A percentile compares a stretch with the other conserved stretches of the same genome.
Conservation (phyloP, 2,797 vertebrate genomes). For the Oreochromis grahami region DNA sequence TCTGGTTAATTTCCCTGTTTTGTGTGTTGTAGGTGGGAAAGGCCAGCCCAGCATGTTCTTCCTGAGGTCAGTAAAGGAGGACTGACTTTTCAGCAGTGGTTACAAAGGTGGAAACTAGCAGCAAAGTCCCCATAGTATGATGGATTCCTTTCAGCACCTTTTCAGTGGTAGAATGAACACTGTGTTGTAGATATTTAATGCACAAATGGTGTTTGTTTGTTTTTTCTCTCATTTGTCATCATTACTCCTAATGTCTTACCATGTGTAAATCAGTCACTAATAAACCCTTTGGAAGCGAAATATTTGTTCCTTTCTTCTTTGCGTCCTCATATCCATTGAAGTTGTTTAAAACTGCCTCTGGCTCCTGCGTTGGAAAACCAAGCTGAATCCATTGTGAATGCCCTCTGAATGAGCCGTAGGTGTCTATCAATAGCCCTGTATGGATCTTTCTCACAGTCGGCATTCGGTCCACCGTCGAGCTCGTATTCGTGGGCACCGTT, state of each 20-base stretch:
- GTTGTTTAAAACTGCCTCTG: not conserved
- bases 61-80: slow-evolving; percentile 67
- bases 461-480: not conserved
- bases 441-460: not conserved
- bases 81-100: slow-evolving; percentile 79
- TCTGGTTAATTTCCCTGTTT: not conserved
- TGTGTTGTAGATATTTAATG: not conserved
- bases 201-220: not conserved
- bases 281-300: slow-evolving; percentile 10
- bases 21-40: slow-evolving; percentile 78
- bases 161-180: not conserved
- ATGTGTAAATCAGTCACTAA: not conserved
- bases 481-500: not conserved
- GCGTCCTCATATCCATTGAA: not conserved
- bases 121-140: slow-evolving; percentile 22
- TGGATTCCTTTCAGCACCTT: not conserved
- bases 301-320: not conserved
- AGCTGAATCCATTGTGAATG: not conserved
- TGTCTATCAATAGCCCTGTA: not conserved
- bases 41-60: slow-evolving; percentile 76
- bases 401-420: not conserved
- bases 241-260: not conserved
- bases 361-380: not conserved
- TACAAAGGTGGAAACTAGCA: slow-evolving; percentile 78
- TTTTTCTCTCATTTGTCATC: not conserved